Base-by-base conservation (phyloP, 2,888 invertebrate genomes). In the Ormia ochracea region DNA sequence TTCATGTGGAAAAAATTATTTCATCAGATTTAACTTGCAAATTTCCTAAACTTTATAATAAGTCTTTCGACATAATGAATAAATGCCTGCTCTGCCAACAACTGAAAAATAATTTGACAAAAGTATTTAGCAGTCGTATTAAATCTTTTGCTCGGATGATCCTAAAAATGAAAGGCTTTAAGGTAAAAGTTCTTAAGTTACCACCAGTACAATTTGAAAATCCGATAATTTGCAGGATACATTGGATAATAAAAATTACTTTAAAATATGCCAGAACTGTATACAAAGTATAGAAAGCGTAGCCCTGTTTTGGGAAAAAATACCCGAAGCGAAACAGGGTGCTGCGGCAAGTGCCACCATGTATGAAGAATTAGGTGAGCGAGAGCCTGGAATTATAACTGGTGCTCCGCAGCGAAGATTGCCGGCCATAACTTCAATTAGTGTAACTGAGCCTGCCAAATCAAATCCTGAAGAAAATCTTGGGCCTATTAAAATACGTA, bases 111-210 rank as follows among this genome's bases (percentile, higher is more conserved):
- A 50, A 50, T 50, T 50, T 74, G 43, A 66, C 9, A 6, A n/a
- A n/a, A 23, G 14, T 74, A n/a, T 19, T 21, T 23, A 74, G 10
- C 17, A 43, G 50, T 19, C 58, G 50, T 0, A 9, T 59, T 2
- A 74, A 50, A 48, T 48, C 45, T 4, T 66, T 74, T 12, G 41
- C 41, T 0, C 38, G 58, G 4, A 58, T 52, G 10, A 26, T 74
- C 6, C 52, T 74, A 50, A 58, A 66, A 26, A 4, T 74, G 6
- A 74, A 74, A 43, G 74, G 74, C 3, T 74, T 58, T 23, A 41
- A 74, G 58, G 74, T 74, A 65, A 52, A 21, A 14, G 3, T 4
- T 10, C 3, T 33, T 4, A 12, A 12, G 2, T 54, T 12, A 9
- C 4, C 7, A 33, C 14, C 10, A 41, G 10, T n/a, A 4, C 6